Conservation (phyloP, 2,113 vertebrate genomes). For the Phalacrocorax brasilianus region DNA sequence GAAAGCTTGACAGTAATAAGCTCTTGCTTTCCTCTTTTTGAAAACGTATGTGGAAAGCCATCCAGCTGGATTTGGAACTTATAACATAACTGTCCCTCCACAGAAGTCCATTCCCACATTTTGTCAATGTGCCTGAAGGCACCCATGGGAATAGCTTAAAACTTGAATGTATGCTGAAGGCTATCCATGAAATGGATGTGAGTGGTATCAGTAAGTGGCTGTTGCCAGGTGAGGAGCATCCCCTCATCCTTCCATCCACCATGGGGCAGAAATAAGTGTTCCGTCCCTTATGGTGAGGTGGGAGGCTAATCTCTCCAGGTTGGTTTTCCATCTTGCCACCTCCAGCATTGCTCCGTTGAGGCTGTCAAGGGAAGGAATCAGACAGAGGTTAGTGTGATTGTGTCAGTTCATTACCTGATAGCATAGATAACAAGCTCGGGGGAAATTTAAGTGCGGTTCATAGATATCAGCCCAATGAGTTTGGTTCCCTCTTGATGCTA, state of each 20-base stretch:
- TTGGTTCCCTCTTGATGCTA: background rate
- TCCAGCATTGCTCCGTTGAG: background rate
- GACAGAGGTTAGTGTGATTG: accelerated
- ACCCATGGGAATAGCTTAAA: background rate
- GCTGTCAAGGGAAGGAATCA: background rate
- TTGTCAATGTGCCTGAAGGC: background rate
- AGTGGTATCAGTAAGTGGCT: background rate
- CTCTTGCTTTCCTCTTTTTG: background rate
- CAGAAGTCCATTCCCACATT: background rate
- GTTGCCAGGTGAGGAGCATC: background rate
- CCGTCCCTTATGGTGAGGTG: background rate
- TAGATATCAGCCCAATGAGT: background rate
- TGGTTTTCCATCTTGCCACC: background rate
- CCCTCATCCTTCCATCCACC: background rate
- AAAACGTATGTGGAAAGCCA: background rate
- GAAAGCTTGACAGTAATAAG: background rate
- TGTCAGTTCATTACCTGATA: background rate
- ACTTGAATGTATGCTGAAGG: background rate
- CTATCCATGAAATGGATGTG: background rate
- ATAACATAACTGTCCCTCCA: background rate
- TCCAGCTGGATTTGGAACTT: background rate
- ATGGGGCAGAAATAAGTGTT: background rate
- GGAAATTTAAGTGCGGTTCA: background rate
- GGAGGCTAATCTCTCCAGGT: accelerated
- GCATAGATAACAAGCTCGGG: background rate